phyloP scores from a whole-genome alignment of 2,888 invertebrate genomes.

The Lasioglossum figueresi region DNA sequence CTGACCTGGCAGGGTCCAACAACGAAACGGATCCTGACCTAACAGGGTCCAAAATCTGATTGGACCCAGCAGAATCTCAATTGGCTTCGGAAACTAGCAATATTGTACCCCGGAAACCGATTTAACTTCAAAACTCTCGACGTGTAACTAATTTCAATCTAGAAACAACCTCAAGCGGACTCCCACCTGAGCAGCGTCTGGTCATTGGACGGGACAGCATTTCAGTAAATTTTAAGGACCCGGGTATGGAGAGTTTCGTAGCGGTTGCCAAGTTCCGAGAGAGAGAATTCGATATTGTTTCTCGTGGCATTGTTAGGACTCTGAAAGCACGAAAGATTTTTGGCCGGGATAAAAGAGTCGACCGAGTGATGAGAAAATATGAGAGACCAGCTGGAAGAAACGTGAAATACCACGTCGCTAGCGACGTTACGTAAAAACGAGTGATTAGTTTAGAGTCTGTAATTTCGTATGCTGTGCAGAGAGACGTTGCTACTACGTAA shows the following conservation, averaged over 20 bases:
- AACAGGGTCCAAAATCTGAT: neutral
- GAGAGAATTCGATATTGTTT: constrained; percentile 18
- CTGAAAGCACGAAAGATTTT: neutral
- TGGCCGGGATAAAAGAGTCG: neutral
- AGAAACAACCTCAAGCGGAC: neutral
- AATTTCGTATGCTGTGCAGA: neutral
- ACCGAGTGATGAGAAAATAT: neutral
- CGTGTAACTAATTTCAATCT: neutral
- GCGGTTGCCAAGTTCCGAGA: constrained; percentile 21
- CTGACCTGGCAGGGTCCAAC: no score
- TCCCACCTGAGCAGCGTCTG: neutral
- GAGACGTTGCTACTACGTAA: neutral
- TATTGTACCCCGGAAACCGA: neutral
- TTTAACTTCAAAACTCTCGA: neutral
- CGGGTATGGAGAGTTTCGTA: neutral
- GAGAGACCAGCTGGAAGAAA: neutral
- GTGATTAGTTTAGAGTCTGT: neutral
- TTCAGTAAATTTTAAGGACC: neutral
- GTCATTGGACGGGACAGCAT: neutral
- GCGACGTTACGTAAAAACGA: neutral
- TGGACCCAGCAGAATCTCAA: neutral
- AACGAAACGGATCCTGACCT: no score
- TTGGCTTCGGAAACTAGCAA: neutral
- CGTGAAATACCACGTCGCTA: neutral
- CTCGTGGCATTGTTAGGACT: neutral